phyloP scores from a whole-genome alignment of 2,888 invertebrate species.

The Paralinhomoeus sp. region DNA sequence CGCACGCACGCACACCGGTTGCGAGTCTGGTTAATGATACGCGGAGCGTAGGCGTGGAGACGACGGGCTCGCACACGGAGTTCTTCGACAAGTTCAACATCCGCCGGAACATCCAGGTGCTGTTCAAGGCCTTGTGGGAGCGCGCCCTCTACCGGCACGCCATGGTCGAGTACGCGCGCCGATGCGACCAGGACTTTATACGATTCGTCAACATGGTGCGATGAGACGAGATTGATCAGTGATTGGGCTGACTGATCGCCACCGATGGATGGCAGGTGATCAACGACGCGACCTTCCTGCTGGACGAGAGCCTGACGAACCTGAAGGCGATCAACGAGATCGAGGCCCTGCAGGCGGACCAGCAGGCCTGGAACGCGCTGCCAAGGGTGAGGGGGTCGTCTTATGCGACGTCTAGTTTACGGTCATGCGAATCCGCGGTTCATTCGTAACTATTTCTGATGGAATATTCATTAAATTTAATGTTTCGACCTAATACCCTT shows the following conservation, averaged over 20 bases:
- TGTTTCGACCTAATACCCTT: too few species aligned
- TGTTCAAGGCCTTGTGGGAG: conserved; percentile 78
- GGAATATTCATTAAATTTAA: too few species aligned
- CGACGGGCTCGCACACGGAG: conserved; percentile 87
- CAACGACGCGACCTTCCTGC: conserved; percentile 80
- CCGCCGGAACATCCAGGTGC: conserved; percentile 74
- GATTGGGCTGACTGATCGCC: too few species aligned
- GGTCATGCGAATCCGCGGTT: too few species aligned
- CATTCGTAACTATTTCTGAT: too few species aligned
- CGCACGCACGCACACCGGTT: too few species aligned
- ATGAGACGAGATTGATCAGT: too few species aligned
- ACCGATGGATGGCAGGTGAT: conserved; percentile 32
- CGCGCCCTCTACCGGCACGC: conserved; percentile 61
- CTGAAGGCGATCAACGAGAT: conserved; percentile 45
- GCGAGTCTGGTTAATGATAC: too few species aligned
- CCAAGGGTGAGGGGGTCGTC: conserved; percentile 28
- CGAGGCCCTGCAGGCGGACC: conserved; percentile 56
- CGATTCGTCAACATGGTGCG: conserved; percentile 76
- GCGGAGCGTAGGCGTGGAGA: too few species aligned
- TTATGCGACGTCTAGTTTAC: too few species aligned
- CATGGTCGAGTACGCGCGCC: conserved; percentile 58
- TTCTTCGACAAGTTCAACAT: conserved; percentile 98
- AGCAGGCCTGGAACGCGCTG: conserved; percentile 42
- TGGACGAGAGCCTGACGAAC: conserved; percentile 83
- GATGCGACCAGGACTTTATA: conserved; percentile 38